Evolutionary conservation across 2,113 vertebrate species (phyloP).

Genomic region (Anoplopoma fimbria): DNA sequence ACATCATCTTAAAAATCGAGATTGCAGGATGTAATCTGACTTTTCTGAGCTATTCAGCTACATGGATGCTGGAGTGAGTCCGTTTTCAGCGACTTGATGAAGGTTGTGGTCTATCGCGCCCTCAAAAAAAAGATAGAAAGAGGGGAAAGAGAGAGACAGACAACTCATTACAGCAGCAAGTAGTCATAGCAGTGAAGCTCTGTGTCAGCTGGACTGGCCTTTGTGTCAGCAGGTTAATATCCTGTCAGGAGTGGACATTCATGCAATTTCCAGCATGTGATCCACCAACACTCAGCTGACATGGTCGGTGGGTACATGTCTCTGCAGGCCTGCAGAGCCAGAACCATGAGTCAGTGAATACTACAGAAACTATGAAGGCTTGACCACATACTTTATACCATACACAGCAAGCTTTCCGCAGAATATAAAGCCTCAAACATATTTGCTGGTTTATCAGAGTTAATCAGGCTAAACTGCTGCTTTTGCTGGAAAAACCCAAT

Average conservation of each 20-base stretch:
- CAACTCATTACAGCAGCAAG: neutral
- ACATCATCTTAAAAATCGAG: neutral
- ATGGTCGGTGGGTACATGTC: neutral
- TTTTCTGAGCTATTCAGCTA: neutral
- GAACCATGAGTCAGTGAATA: neutral
- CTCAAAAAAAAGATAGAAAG: neutral
- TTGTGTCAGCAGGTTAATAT: constrained; percentile 7
- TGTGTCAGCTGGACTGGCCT: neutral
- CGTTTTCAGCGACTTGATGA: neutral
- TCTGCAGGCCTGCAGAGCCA: neutral
- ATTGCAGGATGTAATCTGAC: neutral
- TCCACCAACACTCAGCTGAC: neutral
- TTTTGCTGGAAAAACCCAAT: too few species aligned
- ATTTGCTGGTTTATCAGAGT: too few species aligned
- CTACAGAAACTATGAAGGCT: neutral
- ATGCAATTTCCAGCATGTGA: neutral
- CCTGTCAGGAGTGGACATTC: neutral
- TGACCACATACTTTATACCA: neutral
- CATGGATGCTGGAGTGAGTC: too few species aligned
- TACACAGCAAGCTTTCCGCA: too few species aligned
- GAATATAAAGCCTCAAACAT: too few species aligned
- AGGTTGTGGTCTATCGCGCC: neutral
- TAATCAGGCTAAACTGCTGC: too few species aligned
- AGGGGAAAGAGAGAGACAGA: neutral
- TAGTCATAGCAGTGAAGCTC: neutral